phyloP scores from a whole-genome alignment of 53 echinoderm and acorn worm genomes.

The Actinopyga echinites region DNA sequence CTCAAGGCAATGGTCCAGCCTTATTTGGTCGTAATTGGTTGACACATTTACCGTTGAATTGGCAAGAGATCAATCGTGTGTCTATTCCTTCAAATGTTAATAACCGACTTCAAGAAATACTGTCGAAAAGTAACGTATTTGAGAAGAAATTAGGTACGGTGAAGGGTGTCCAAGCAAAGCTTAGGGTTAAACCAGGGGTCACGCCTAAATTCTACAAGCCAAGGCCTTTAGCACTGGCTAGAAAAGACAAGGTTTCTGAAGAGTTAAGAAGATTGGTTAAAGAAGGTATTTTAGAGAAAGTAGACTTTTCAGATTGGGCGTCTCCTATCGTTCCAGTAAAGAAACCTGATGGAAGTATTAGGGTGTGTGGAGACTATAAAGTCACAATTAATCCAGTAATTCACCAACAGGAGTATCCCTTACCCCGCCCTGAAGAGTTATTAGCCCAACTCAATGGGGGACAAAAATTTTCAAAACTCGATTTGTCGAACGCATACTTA shows the following conservation, averaged over 20 bases:
- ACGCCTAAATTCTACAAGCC: neutral
- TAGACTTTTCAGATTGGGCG: conserved; percentile 40
- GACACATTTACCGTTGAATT: neutral
- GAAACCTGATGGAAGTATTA: neutral
- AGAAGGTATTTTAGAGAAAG: conserved; percentile 14
- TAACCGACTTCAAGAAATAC: too few species aligned
- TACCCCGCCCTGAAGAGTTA: conserved; percentile 34
- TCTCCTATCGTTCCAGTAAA: conserved; percentile 11
- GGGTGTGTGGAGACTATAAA: conserved; percentile 9
- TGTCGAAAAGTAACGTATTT: neutral
- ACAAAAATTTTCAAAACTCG: conserved; percentile 8
- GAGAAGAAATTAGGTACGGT: conserved; percentile 1
- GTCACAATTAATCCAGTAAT: conserved; percentile 24
- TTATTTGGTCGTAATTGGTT: conserved; percentile 27
- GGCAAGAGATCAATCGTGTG: too few species aligned
- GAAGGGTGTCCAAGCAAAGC: conserved; percentile 2
- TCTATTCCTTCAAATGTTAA: too few species aligned
- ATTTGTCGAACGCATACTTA: conserved; percentile 24
- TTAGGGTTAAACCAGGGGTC: neutral
- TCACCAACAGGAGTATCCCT: conserved; percentile 19
- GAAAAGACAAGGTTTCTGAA: neutral
- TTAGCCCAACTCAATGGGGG: neutral
- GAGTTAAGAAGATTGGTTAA: conserved; percentile 1
- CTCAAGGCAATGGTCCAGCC: conserved; percentile 11
- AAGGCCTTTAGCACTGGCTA: neutral